A percentile compares a stretch with the other conserved stretches of the same genome.
These are phyloP conservation scores for Heteropelma amictum DNA, from an alignment of 2,888 invertebrate species.

Conservation along the genomic window DNA sequence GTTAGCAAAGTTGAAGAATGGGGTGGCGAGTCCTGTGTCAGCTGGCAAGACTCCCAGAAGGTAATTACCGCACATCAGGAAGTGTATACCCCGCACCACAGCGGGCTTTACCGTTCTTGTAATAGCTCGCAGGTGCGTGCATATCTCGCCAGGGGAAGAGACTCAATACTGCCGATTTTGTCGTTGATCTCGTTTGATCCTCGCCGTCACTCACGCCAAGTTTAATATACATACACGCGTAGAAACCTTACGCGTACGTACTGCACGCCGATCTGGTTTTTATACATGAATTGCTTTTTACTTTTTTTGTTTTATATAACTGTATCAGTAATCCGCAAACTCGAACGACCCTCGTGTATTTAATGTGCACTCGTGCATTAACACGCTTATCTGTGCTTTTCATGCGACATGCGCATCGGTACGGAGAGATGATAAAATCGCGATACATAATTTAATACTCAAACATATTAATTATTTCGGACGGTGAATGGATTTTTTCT, in stretches of 20 bases:
- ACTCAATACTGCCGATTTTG: conserved; percentile 41
- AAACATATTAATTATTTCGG: conserved; percentile 39
- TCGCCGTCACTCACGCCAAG: conserved; percentile 39
- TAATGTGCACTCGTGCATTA: conserved; percentile 47
- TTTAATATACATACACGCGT: background rate
- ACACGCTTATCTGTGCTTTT: conserved; percentile 34
- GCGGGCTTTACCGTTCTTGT: conserved; percentile 46
- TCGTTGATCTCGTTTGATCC: conserved; percentile 56
- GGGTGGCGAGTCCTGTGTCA: conserved; percentile 36
- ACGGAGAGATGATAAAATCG: conserved; percentile 43
- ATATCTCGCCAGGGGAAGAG: conserved; percentile 19
- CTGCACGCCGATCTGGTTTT: too few species aligned
- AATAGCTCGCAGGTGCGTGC: conserved; percentile 58
- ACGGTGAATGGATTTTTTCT: background rate
- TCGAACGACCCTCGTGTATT: conserved; percentile 16
- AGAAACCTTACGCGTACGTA: background rate
- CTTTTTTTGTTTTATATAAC: conserved; percentile 19
- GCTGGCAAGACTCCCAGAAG: conserved; percentile 56
- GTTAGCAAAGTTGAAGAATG: conserved; percentile 16
- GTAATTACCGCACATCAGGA: conserved; percentile 55
- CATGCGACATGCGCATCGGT: conserved; percentile 13
- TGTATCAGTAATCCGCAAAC: background rate
- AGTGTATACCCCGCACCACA: conserved; percentile 41
- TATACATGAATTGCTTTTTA: conserved; percentile 8
- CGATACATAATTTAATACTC: conserved; percentile 33